Evolutionary conservation across 2,797 vertebrate species (phyloP).

Genomic region (Eospalax fontanierii): DNA sequence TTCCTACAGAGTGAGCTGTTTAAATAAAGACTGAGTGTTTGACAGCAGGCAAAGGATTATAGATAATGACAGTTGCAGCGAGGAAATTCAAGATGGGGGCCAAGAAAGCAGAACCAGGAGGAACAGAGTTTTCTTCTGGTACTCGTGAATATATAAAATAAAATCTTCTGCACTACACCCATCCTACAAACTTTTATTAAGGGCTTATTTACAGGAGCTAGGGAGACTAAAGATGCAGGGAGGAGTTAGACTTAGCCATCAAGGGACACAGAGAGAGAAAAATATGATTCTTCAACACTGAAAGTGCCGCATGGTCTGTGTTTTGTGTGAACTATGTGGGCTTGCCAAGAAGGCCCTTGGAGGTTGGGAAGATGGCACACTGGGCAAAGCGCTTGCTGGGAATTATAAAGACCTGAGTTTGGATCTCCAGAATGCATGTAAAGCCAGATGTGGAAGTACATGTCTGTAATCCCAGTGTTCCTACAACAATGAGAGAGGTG

Average conservation of each 20-base stretch:
- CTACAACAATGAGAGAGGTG: background rate
- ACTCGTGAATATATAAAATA: background rate
- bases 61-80: background rate
- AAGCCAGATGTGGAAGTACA: background rate
- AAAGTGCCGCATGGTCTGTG: background rate
- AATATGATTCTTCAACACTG: conserved; percentile 4
- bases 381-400: too few relatives aligned
- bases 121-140: conserved; percentile 2
- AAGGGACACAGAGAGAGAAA: background rate
- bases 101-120: background rate
- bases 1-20: background rate
- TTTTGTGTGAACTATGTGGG: background rate
- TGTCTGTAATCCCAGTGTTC: background rate
- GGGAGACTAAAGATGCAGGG: background rate
- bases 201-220: background rate
- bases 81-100: background rate
- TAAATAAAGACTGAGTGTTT: background rate
- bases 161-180: background rate
- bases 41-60: background rate
- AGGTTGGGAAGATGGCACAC: background rate
- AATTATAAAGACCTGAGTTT: background rate
- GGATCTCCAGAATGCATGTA: background rate
- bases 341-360: background rate
- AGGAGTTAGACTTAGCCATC: background rate
- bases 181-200: background rate